Evolutionary conservation across 2,888 invertebrate species (phyloP).

Genomic region (Drosophila flavopinicola): DNA sequence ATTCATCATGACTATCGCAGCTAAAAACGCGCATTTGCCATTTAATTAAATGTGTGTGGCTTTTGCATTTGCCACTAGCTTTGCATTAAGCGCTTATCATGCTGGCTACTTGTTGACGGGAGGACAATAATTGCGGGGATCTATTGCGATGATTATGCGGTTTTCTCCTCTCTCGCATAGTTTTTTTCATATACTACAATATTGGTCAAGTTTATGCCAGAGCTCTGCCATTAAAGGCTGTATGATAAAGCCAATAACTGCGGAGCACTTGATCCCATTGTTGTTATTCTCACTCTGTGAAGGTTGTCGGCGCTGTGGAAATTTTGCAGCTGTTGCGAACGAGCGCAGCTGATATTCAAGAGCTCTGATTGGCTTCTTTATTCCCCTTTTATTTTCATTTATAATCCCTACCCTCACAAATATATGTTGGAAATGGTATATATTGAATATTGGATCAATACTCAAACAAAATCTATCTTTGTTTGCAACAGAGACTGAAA

Average conservation of each 20-base stretch:
- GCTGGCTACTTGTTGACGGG: conserved; percentile 5
- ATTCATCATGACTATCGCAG: conserved; percentile 10
- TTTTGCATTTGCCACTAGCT: conserved; percentile 12
- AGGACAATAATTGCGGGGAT: neutral
- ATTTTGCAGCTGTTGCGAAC: conserved; percentile 4
- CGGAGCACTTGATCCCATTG: conserved; percentile 34
- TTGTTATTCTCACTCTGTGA: conserved; percentile 28
- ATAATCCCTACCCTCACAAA: too few relatives aligned
- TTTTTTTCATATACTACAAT: conserved; percentile 26
- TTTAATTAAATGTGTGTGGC: conserved; percentile 10
- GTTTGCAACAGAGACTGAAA: too few relatives aligned
- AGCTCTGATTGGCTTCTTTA: neutral
- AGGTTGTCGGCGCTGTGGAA: conserved; percentile 29
- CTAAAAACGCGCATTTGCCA: conserved; percentile 1
- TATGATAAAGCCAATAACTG: conserved; percentile 43
- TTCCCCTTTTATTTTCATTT: neutral
- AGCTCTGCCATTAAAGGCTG: conserved; percentile 11
- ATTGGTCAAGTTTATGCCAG: conserved; percentile 67
- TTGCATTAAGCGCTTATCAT: conserved; percentile 28
- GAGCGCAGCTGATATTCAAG: neutral
- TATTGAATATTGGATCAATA: too few relatives aligned
- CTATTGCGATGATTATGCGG: neutral
- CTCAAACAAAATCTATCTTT: too few relatives aligned
- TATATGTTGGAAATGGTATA: too few relatives aligned
- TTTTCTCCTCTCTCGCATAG: conserved; percentile 7